Percentiles rank a stretch among this genome's conserved stretches.
Conservation (phyloP, 2,797 vertebrate genomes). For the Ataeniobius toweri region DNA sequence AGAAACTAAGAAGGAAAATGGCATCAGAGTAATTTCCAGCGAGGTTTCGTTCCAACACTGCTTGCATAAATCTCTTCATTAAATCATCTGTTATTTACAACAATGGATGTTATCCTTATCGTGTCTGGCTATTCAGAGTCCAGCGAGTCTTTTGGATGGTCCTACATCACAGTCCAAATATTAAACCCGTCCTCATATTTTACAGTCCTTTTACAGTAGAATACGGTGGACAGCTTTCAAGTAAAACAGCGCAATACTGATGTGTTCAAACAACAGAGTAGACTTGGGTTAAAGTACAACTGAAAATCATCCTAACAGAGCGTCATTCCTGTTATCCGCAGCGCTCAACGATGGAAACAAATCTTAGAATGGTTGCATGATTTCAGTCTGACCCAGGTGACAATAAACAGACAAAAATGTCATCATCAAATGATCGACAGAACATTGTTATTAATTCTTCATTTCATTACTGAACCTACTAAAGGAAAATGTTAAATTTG, state of each 20-base stretch:
- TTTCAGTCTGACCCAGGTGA: conserved; percentile 41
- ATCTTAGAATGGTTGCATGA: conserved; percentile 4
- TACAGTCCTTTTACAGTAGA: conserved; percentile 68
- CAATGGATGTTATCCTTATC: conserved; percentile 51
- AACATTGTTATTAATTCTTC: conserved; percentile 48
- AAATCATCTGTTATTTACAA: conserved; percentile 76
- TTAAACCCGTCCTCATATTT: conserved; percentile 29
- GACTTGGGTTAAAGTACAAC: conserved; percentile 41
- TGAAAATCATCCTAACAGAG: conserved; percentile 23
- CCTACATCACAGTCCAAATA: conserved; percentile 42
- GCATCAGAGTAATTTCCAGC: conserved; percentile 36
- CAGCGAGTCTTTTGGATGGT: conserved; percentile 34
- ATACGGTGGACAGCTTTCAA: conserved; percentile 72
- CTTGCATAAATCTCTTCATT: conserved; percentile 77
- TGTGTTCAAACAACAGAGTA: conserved; percentile 51
- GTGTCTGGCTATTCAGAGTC: conserved; percentile 36
- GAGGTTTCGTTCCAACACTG: conserved; percentile 42
- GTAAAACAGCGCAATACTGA: conserved; percentile 64
- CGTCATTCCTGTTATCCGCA: neutral
- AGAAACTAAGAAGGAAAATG: conserved; percentile 43
- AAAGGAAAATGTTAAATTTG: conserved; percentile 55
- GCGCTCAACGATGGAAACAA: neutral
- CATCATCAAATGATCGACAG: conserved; percentile 51
- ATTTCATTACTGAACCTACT: conserved; percentile 50
- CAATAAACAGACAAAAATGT: conserved; percentile 45